Conservation (phyloP, 2,888 invertebrate species). For the Hecatera dysodea region DNA sequence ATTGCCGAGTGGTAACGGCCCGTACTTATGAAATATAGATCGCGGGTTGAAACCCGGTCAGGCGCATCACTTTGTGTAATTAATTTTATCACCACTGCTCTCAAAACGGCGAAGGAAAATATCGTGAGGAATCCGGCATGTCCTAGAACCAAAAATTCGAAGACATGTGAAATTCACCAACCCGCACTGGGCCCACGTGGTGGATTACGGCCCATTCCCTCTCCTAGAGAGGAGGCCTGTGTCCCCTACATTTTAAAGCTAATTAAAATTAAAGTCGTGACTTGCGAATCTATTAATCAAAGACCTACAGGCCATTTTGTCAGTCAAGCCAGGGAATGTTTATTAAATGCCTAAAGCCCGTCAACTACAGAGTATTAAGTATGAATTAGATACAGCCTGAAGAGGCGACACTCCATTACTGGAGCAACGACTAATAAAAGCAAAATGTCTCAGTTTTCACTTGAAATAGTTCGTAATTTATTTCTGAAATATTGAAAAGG, state of each 20-base stretch:
- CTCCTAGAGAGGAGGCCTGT: too few relatives aligned
- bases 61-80: too few relatives aligned
- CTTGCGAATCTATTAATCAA: conserved; percentile 42
- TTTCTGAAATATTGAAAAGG: conserved; percentile 30
- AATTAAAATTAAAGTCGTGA: conserved; percentile 29
- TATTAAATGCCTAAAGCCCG: conserved; percentile 44
- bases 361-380: conserved; percentile 51
- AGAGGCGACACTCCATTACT: conserved; percentile 43
- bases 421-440: conserved; percentile 24
- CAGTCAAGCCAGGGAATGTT: conserved; percentile 34
- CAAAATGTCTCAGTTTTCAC: conserved; percentile 35
- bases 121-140: too few relatives aligned
- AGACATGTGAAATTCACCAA: too few relatives aligned
- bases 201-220: too few relatives aligned
- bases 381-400: conserved; percentile 40
- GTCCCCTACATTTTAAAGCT: conserved; percentile 24
- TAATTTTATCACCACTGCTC: too few relatives aligned
- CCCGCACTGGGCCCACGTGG: too few relatives aligned
- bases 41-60: too few relatives aligned
- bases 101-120: too few relatives aligned
- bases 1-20: too few relatives aligned
- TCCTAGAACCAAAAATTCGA: too few relatives aligned
- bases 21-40: too few relatives aligned
- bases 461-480: conserved; percentile 46
- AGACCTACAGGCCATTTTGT: conserved; percentile 30